Base-by-base conservation (phyloP, 2,888 invertebrate genomes). In the Synergus gifuensis region DNA sequence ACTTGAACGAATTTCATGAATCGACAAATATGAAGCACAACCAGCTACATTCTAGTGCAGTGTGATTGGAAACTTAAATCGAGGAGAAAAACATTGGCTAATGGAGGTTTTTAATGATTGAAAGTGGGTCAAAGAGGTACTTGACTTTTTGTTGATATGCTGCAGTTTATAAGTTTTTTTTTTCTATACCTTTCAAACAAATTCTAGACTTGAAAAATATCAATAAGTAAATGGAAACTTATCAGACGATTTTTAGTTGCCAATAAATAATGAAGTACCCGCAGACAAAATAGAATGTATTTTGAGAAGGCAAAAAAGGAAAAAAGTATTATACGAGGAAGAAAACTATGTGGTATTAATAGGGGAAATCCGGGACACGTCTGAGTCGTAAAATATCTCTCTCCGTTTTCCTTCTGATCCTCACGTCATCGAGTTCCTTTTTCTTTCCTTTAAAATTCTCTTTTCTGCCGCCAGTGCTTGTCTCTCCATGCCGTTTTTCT, bases 311-410 rank as follows among this genome's bases (percentile, higher is more conserved):
- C 12, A n/a, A 66, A n/a, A n/a, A 66, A 40, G n/a, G 40, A 42
- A 40, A 11, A n/a, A 28, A 28, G 28, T 28, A 28, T 28, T 28
- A n/a, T 40, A 60, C 22, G n/a, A 54, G 9, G 64, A 83, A 81
- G 83, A 78, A 83, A 88, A 88, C 83, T 28, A 28, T 88, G 87
- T 81, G 83, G 84, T 88, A 88, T 88, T 88, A 88, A 88, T 88
- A 85, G 87, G 81, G 87, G 88, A 88, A 88, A 88, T 88, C 88
- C 88, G 87, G 87, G 82, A 86, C 84, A 83, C 81, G 86, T 86
- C 85, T 82, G 79, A 79, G 84, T 79, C 83, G 69, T 84, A 86
- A 84, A 83, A 88, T 88, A 87, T 87, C 22, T 36, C 60, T 54
- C 73, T 60, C 73, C 22, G 54, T 49, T 64, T 49, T 73, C 54